Conservation (phyloP, 2,797 vertebrate genomes). For the Falco rusticolus region DNA sequence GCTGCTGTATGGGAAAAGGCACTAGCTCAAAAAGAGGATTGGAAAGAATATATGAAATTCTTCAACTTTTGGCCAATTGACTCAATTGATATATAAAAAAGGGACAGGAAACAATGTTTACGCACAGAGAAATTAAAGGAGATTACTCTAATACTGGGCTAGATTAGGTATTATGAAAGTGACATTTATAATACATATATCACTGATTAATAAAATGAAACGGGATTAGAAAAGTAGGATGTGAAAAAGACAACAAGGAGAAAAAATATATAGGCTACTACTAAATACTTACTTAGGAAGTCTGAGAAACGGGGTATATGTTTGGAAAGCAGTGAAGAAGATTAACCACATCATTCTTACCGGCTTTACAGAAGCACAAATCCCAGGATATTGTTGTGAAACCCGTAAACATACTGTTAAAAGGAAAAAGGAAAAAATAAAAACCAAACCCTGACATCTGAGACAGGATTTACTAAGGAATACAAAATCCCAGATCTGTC, state of each 20-base stretch:
- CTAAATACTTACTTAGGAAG: neutral
- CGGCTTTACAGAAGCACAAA: neutral
- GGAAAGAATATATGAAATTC: neutral
- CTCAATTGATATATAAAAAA: neutral
- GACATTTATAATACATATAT: neutral
- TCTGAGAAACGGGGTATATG: neutral
- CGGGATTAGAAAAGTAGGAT: neutral
- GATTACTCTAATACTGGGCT: neutral
- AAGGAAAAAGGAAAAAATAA: constrained; percentile 14
- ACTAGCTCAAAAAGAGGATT: neutral
- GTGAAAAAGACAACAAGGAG: neutral
- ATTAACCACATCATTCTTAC: constrained; percentile 28
- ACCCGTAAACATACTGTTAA: neutral
- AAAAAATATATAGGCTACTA: neutral
- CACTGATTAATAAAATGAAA: neutral
- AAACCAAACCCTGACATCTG: constrained; percentile 21
- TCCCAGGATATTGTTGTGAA: constrained; percentile 38
- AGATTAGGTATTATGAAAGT: neutral
- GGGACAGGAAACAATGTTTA: neutral
- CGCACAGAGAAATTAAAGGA: neutral
- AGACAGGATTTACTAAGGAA: constrained; percentile 34
- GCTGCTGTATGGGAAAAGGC: neutral
- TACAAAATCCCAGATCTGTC: constrained; percentile 20
- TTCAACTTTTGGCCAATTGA: neutral
- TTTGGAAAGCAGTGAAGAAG: neutral